These are phyloP conservation scores for Serinus canaria DNA, from an alignment of 2,113 vertebrate genomes.

Conservation along the genomic window DNA sequence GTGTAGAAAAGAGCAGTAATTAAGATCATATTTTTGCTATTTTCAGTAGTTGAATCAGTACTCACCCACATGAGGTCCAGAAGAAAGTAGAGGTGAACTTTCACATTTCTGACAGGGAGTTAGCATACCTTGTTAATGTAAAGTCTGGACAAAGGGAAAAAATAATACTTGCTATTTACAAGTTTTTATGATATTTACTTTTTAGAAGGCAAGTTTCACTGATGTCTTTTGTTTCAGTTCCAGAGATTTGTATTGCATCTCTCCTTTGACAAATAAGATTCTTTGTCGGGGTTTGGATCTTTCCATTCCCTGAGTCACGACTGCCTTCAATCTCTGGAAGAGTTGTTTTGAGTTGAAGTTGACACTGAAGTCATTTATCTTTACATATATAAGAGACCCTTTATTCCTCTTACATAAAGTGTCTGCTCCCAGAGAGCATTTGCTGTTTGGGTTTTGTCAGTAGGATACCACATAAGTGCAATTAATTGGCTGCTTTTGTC, in stretches of 20 bases:
- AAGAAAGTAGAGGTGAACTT: neutral
- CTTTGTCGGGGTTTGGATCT: neutral
- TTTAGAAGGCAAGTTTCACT: neutral
- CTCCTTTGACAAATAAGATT: conserved; percentile 2
- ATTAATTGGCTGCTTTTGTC: conserved; percentile 49
- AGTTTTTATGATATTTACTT: neutral
- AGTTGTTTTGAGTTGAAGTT: neutral
- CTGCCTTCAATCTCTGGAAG: conserved; percentile 28
- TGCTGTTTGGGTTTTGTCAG: conserved; percentile 29
- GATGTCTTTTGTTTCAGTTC: conserved; percentile 5
- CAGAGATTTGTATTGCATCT: neutral
- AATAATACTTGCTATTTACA: neutral
- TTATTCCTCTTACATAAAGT: conserved; percentile 18
- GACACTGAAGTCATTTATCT: conserved; percentile 15
- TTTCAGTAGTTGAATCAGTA: neutral
- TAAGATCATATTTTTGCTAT: neutral
- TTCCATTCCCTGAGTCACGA: neutral
- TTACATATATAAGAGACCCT: neutral
- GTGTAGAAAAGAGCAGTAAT: neutral
- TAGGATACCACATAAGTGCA: neutral
- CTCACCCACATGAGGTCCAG: neutral
- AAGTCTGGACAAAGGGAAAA: neutral
- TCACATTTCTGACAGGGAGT: neutral
- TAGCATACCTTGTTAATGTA: neutral
- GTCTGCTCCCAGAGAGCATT: neutral